These are phyloP conservation scores for Synergus umbraculus DNA, from an alignment of 2,888 invertebrate species.

Conservation along the genomic window DNA sequence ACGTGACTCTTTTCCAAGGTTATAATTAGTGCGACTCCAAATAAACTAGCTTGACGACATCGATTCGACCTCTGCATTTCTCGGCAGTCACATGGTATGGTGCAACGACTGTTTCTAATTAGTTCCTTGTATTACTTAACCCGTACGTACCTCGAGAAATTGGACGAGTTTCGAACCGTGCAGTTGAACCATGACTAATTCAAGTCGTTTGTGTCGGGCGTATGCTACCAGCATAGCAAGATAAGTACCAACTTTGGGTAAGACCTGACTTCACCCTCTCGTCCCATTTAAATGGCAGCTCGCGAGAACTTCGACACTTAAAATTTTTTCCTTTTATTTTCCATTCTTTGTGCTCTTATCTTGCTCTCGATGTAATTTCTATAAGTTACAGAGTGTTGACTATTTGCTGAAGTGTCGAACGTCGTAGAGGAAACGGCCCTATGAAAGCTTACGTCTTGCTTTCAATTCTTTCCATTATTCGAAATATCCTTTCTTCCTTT, in stretches of 20 bases:
- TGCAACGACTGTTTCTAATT: slow-evolving; percentile 69
- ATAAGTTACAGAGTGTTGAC: slow-evolving; percentile 17
- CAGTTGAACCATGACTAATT: slow-evolving; percentile 67
- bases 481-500: background rate
- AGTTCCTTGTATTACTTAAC: slow-evolving; percentile 68
- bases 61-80: slow-evolving; percentile 47
- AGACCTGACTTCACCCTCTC: slow-evolving; percentile 34
- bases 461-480: slow-evolving; percentile 28
- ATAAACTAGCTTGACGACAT: slow-evolving; percentile 44
- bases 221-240: slow-evolving; percentile 42
- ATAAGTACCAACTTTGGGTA: slow-evolving; percentile 44
- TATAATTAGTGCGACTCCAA: slow-evolving; percentile 31
- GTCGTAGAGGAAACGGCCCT: slow-evolving; percentile 14
- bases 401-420: background rate
- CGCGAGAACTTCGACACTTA: background rate
- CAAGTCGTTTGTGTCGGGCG: slow-evolving; percentile 55
- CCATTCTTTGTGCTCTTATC: background rate
- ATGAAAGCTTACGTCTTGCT: slow-evolving; percentile 19
- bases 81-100: slow-evolving; percentile 52
- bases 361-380: background rate
- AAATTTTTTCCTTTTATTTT: background rate
- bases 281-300: slow-evolving; percentile 4
- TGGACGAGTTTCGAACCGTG: slow-evolving; percentile 66
- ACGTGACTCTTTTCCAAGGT: slow-evolving; percentile 18
- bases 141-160: slow-evolving; percentile 62